Evolutionary conservation across 2,797 vertebrate species (phyloP).

Genomic region (Sebastes itinus): DNA sequence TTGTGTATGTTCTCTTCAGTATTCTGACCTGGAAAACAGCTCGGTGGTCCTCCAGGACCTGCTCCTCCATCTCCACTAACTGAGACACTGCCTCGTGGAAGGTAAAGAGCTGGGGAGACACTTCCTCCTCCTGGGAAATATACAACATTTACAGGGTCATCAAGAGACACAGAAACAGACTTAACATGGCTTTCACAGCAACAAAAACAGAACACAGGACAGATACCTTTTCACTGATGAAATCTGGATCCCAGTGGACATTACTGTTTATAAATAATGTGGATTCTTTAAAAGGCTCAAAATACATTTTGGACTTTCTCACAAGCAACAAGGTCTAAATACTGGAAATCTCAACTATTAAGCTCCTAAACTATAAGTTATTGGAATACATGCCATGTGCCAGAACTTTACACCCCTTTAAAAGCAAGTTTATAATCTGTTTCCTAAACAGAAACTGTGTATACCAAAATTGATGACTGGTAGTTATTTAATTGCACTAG

Average conservation of each 20-base stretch:
- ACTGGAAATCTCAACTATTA: not conserved
- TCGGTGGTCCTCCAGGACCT: conserved; percentile 96
- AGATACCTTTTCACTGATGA: not conserved
- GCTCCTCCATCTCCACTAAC: conserved; percentile 98
- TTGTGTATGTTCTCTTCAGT: not conserved
- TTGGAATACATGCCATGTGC: not conserved
- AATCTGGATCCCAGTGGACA: not conserved
- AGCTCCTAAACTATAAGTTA: not conserved
- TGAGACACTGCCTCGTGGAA: conserved; percentile 98
- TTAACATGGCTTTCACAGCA: not conserved
- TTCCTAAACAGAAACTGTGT: not conserved
- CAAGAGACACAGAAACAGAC: not conserved
- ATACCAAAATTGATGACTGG: not conserved
- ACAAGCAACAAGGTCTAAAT: not conserved
- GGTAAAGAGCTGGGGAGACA: conserved; percentile 96
- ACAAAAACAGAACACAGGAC: not conserved
- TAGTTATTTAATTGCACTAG: not conserved
- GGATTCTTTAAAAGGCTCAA: not conserved
- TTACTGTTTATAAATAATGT: not conserved
- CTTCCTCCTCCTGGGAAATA: conserved; percentile 91
- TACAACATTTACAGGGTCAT: not conserved
- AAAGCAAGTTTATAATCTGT: not conserved
- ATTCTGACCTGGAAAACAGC: conserved; percentile 92
- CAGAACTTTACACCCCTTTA: not conserved
- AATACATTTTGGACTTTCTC: not conserved